Percentiles rank a stretch among this genome's conserved stretches.
Evolutionary conservation across 2,113 vertebrate species (phyloP).

Genomic region (Hypanus sabinus): DNA sequence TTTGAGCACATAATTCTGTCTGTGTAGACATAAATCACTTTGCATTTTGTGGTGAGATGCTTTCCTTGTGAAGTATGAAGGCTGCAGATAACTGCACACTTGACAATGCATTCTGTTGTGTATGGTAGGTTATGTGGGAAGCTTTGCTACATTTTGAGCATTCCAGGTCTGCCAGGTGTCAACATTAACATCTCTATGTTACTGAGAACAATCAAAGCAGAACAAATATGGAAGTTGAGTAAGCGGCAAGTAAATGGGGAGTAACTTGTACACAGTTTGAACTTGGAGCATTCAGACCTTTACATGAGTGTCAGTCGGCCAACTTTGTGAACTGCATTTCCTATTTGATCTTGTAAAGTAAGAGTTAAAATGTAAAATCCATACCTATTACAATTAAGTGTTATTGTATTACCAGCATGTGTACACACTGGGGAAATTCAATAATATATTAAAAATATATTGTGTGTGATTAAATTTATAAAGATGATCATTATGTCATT

Average conservation of each 20-base stretch:
- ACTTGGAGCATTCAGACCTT: background rate
- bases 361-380: slow-evolving; percentile 8
- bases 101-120: no score
- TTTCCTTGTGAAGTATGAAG: background rate
- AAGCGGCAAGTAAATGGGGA: background rate
- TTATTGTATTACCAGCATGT: background rate
- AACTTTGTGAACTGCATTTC: background rate
- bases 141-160: background rate
- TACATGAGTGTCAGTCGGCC: background rate
- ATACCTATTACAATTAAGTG: background rate
- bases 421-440: background rate
- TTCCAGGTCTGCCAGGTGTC: background rate
- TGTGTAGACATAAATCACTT: background rate
- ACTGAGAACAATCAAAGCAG: background rate
- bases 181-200: background rate
- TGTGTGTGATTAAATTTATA: no score
- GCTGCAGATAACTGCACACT: background rate
- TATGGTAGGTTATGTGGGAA: background rate
- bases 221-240: background rate
- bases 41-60: background rate
- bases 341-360: background rate
- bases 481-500: background rate
- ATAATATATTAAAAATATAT: background rate
- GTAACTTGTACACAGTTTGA: background rate
- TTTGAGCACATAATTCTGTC: background rate